A percentile compares a stretch with the other conserved stretches of the same genome.
These are phyloP conservation scores for Popillia japonica DNA, from an alignment of 1,140 invertebrate species.

Conservation along the genomic window DNA sequence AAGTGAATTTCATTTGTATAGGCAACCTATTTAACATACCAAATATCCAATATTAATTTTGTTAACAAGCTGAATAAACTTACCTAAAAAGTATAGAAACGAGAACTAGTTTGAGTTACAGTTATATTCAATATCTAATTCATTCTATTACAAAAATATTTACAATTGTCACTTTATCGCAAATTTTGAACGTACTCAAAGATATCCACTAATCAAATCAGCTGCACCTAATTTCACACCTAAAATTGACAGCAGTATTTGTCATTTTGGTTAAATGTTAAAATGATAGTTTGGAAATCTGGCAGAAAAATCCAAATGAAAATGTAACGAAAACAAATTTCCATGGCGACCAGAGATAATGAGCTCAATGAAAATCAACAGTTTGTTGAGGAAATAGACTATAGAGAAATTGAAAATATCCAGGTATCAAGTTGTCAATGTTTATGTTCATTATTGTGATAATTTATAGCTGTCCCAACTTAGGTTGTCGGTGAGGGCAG, in stretches of 20 bases:
- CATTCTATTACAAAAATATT: background rate
- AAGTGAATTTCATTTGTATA: no score
- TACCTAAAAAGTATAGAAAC: no score
- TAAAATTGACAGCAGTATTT: slow-evolving; percentile 9
- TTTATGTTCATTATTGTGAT: slow-evolving; percentile 37
- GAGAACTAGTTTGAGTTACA: no score
- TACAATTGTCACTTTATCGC: background rate
- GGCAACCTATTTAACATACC: no score
- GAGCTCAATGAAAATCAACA: slow-evolving; percentile 62
- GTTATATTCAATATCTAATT: no score
- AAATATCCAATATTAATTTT: no score
- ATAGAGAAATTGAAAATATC: slow-evolving; percentile 66
- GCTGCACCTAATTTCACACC: background rate
- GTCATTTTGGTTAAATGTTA: slow-evolving; percentile 27
- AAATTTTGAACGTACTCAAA: background rate
- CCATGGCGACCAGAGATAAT: slow-evolving; percentile 61
- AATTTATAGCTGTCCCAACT: slow-evolving; percentile 37
- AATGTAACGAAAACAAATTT: slow-evolving; percentile 45
- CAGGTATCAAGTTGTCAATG: slow-evolving; percentile 58
- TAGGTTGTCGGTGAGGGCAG: slow-evolving; percentile 95
- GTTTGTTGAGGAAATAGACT: slow-evolving; percentile 70
- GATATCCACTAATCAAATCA: background rate
- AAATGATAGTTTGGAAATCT: slow-evolving; percentile 16
- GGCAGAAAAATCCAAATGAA: background rate
- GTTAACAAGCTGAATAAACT: no score